Percentiles rank a stretch among this genome's conserved stretches.
These are phyloP conservation scores for Sinocyclocheilus maitianheensis DNA, from an alignment of 2,113 vertebrate genomes.

Conservation along the genomic window DNA sequence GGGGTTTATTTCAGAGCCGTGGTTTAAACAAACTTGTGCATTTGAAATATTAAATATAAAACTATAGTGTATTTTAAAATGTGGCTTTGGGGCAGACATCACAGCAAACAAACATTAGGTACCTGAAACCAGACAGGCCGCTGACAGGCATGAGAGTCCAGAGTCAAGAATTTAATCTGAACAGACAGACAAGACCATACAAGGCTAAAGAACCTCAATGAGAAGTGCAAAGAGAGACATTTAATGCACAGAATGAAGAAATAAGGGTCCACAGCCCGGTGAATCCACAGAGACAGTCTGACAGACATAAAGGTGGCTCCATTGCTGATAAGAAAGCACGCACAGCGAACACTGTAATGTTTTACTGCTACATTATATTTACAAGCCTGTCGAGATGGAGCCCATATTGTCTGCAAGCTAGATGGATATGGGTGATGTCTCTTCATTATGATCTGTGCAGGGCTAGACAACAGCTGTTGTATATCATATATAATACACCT, in stretches of 20 bases:
- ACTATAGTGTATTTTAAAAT: neutral
- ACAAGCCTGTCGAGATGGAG: constrained; percentile 52
- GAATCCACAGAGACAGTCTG: constrained; percentile 34
- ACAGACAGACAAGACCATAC: constrained; percentile 30
- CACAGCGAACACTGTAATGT: constrained; percentile 56
- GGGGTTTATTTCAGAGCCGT: neutral
- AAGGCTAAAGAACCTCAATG: constrained; percentile 6
- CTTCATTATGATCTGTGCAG: constrained; percentile 47
- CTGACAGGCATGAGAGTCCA: neutral
- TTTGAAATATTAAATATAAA: neutral
- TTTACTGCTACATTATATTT: constrained; percentile 61
- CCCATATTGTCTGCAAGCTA: constrained; percentile 57
- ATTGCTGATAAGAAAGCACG: constrained; percentile 61
- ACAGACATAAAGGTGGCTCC: constrained; percentile 58
- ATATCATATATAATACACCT: constrained; percentile 19
- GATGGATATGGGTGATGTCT: constrained; percentile 57
- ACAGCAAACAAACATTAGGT: constrained; percentile 8
- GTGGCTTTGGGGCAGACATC: neutral
- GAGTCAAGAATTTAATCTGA: neutral
- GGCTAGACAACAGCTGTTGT: constrained; percentile 39
- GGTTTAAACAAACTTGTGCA: neutral
- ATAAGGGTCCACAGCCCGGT: constrained; percentile 19
- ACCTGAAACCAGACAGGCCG: neutral
- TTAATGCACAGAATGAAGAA: neutral
- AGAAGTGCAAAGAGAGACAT: constrained; percentile 14